Evolutionary conservation across 2,113 vertebrate genomes (phyloP), one percentile per base, ranked within the genome.

Genomic region (Rutilus rutilus): DNA sequence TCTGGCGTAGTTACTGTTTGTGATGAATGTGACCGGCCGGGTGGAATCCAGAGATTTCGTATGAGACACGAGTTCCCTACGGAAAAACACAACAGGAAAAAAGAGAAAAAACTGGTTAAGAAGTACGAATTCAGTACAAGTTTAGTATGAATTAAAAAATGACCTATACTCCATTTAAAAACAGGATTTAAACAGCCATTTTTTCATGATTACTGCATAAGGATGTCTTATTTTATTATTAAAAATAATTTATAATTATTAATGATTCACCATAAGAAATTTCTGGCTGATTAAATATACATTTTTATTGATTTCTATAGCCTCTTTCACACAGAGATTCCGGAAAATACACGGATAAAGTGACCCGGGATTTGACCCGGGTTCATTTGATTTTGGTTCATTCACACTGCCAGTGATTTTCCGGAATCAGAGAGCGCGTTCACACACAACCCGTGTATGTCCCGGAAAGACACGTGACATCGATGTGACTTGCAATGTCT

Each of bases 1-100:
- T 52, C 78, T 52, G 45, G 93, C 91, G 33, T 93, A 97, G 91
- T 94, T 93, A 86, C 90, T 91, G 75, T 94, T 85, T 54, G 96
- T 95, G 91, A 97, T 91, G 82, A 93, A 98, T 47, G 98, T 99
- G 81, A 99, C 97, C 0, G 97, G 97, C 57, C 97, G 94, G 19
- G 95, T 94, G 6, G 94, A 92, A 88, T 99, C 98, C 87, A 98
- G 90, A 84, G 90, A 91, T 92, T 96, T 98, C 84, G 97, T 99
- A 81, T 97, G 94, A 78, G 92, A 69, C 84, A 98, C 96, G 91
- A 99, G 64, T 2, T 94, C 96, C 93, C 98, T 99, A 92, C 91
- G 89, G 79, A 87, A 23, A 78, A 5, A 85, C 17, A 86, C 60
- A 73, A 5, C n/a, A 47, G 11, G 11, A 25, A 36, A 52, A 39